A percentile compares a stretch with the other conserved stretches of the same genome.
Conservation (phyloP, 2,113 vertebrate species). For the Amphilophus citrinellus region DNA sequence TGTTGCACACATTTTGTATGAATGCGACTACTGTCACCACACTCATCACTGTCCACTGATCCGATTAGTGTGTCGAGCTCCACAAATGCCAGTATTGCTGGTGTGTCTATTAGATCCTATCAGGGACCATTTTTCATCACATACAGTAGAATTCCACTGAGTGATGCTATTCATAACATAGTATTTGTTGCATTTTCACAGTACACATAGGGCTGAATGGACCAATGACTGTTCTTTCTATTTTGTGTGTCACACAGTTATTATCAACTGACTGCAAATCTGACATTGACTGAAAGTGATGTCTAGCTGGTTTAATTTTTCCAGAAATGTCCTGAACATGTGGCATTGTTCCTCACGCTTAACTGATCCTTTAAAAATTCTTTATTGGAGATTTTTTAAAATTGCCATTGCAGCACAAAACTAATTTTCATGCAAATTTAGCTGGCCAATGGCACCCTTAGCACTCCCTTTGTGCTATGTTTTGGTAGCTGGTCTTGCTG, state of each 20-base stretch:
- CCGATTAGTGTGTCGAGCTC: slow-evolving; percentile 13
- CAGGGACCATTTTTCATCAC: slow-evolving; percentile 26
- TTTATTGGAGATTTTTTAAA: background rate
- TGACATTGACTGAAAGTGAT: background rate
- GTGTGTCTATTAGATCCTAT: slow-evolving; percentile 31
- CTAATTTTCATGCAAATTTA: background rate
- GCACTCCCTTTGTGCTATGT: background rate
- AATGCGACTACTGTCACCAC: background rate
- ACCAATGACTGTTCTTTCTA: too few species aligned
- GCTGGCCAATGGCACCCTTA: background rate
- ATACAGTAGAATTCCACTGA: background rate
- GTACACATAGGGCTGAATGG: background rate
- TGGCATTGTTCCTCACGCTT: background rate
- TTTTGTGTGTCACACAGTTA: background rate
- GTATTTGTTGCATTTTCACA: background rate
- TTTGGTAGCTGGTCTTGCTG: background rate
- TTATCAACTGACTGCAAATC: background rate
- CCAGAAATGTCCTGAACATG: background rate
- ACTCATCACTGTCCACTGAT: slow-evolving; percentile 31
- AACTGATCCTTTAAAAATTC: background rate
- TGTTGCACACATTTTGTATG: background rate
- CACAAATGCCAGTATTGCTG: slow-evolving; percentile 18
- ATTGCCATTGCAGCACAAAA: background rate
- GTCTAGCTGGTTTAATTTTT: background rate
- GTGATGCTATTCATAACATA: background rate